Conservation (phyloP, 2,797 vertebrate genomes). For the Arnoldichthys spilopterus region DNA sequence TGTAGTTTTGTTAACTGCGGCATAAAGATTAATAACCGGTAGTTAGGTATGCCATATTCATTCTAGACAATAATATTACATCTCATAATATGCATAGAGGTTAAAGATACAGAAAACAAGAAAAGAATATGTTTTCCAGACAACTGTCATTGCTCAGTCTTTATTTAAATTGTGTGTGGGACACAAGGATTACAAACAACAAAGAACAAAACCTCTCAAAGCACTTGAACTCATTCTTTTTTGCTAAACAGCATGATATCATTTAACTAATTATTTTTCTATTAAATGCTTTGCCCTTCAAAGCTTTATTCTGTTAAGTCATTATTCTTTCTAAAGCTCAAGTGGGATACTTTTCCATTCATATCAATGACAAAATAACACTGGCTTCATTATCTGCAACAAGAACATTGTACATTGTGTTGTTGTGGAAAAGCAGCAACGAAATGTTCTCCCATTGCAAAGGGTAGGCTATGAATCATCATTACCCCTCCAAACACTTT, state of each 20-base stretch:
- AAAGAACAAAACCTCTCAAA: background rate
- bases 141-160: background rate
- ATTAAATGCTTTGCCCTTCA: background rate
- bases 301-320: background rate
- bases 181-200: background rate
- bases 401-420: background rate
- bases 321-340: background rate
- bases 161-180: background rate
- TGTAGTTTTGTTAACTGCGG: background rate
- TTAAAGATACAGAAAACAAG: background rate
- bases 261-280: background rate
- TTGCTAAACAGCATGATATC: background rate
- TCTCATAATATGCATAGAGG: background rate
- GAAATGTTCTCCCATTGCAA: conserved; percentile 12
- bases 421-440: background rate
- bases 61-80: background rate
- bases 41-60: background rate
- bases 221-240: background rate
- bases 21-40: background rate
- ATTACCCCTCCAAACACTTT: conserved; percentile 4
- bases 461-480: conserved; percentile 3
- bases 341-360: background rate
- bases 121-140: background rate
- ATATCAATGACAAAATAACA: background rate
- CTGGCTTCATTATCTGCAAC: background rate